Base-by-base conservation (phyloP, 2,797 vertebrate genomes). In the Rhinophrynus dorsalis region DNA sequence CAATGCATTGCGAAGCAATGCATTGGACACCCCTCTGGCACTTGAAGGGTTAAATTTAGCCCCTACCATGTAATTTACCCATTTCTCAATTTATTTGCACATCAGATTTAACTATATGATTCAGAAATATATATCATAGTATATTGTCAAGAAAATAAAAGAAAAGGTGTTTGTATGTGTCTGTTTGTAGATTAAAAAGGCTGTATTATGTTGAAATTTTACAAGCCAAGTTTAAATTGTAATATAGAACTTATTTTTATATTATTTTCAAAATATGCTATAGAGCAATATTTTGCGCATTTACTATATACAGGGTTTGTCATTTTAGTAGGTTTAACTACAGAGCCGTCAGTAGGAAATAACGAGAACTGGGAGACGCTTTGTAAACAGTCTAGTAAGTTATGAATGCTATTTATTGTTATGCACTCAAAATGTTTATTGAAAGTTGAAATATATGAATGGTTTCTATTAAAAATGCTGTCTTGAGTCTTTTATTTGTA, bases 11-110 rank as follows among this genome's bases (percentile, higher is more conserved):
- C n/a, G n/a, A n/a, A n/a, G n/a, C n/a, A n/a, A n/a, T n/a, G n/a
- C n/a, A n/a, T n/a, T n/a, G n/a, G n/a, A n/a, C n/a, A n/a, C n/a
- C n/a, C n/a, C n/a, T n/a, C n/a, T n/a, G n/a, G n/a, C n/a, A n/a
- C n/a, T n/a, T n/a, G n/a, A n/a, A n/a, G n/a, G n/a, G n/a, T n/a
- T n/a, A n/a, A n/a, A n/a, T n/a, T n/a, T n/a, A n/a, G n/a, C n/a
- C n/a, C n/a, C n/a, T n/a, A n/a, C n/a, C n/a, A n/a, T 84, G 81
- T 91, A 85, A 90, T 83, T 90, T 83, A 89, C 87, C 90, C 85
- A 88, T 88, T 77, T 85, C 89, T 81, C 85, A 89, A 84, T 91
- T 91, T 82, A 90, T 95, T 94, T 93, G 88, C 91, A 92, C 91
- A 90, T 89, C 77, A 85, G 90, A 90, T 86, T 86, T 79, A 86